These are phyloP conservation scores for Alloplasta piceator DNA, from an alignment of 2,888 invertebrate species.

Conservation along the genomic window DNA sequence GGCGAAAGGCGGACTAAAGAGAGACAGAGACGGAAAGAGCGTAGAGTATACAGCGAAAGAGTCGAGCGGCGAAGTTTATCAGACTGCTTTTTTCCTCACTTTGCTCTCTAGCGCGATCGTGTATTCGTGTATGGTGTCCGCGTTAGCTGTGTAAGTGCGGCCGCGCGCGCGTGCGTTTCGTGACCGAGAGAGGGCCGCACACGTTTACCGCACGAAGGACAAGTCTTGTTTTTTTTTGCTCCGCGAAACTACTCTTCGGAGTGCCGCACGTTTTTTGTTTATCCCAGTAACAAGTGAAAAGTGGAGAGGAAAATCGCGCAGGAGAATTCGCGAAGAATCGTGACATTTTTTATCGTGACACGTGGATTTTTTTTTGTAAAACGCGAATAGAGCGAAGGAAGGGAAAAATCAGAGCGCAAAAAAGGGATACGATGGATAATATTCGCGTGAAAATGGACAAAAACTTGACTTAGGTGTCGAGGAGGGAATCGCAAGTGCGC, in stretches of 20 bases:
- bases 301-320: too few species aligned
- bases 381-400: too few species aligned
- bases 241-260: too few species aligned
- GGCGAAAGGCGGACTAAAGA: conserved; percentile 22
- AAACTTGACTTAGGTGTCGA: background rate
- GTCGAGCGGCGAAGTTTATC: conserved; percentile 43
- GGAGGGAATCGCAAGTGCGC: conserved; percentile 53
- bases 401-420: conserved; percentile 26
- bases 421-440: background rate
- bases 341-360: conserved; percentile 43
- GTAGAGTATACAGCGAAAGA: conserved; percentile 16
- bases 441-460: background rate
- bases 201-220: conserved; percentile 57
- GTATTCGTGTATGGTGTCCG: conserved; percentile 52
- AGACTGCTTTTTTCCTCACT: conserved; percentile 29
- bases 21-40: conserved; percentile 9
- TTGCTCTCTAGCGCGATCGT: conserved; percentile 23
- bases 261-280: too few species aligned
- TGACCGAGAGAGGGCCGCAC: conserved; percentile 40
- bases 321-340: too few species aligned
- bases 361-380: conserved; percentile 51
- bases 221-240: conserved; percentile 17
- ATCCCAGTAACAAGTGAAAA: too few species aligned
- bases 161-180: conserved; percentile 48
- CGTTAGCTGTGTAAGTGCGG: conserved; percentile 44